Percentiles rank a stretch among this genome's conserved stretches.
Evolutionary conservation across 1,140 invertebrate genomes (phyloP).

Genomic region (Sycophila sp.): DNA sequence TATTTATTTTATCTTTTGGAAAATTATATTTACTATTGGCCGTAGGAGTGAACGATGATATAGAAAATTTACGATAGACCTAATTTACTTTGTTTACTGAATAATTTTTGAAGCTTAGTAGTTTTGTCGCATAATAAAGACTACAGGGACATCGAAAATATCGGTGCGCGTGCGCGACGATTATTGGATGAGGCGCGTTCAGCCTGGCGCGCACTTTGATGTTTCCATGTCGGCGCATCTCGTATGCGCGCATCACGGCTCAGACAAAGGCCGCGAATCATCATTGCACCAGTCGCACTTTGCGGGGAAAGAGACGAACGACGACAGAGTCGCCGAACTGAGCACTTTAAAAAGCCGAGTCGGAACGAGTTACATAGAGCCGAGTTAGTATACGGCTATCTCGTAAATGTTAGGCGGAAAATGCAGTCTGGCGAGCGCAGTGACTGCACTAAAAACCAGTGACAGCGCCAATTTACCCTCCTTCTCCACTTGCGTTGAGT

Average conservation of each 20-base stretch:
- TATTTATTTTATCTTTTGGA: no score
- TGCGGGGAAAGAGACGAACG: background rate
- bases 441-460: background rate
- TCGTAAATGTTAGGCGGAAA: background rate
- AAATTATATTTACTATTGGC: no score
- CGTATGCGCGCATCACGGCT: background rate
- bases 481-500: no score
- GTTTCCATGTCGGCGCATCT: background rate
- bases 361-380: background rate
- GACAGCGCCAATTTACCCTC: background rate
- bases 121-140: background rate
- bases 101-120: no score
- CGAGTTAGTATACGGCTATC: no score
- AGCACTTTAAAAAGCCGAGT: background rate
- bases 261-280: conserved; percentile 1
- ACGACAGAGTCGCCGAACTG: background rate
- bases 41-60: no score
- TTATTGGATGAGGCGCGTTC: background rate
- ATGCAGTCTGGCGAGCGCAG: background rate
- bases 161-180: background rate
- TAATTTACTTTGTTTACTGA: no score
- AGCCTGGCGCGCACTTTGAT: conserved; percentile 4
- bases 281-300: background rate
- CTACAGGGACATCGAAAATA: background rate
- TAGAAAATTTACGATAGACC: no score